phyloP scores from a whole-genome alignment of 1,140 invertebrate genomes.

The Drosophila parabipectinata region DNA sequence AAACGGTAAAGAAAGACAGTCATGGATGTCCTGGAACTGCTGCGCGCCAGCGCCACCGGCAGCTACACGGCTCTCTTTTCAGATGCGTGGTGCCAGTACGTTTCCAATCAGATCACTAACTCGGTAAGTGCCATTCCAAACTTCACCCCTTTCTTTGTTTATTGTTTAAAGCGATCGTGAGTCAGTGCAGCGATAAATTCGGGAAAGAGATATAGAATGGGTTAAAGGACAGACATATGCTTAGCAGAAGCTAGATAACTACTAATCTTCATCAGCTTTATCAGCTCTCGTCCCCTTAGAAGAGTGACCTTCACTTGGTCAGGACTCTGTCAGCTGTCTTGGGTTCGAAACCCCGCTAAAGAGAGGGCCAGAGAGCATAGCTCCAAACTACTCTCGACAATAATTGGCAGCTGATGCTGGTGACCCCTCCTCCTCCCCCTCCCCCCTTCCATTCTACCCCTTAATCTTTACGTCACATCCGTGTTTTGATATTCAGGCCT shows the following conservation, averaged over 20 bases:
- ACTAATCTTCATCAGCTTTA: too few species aligned
- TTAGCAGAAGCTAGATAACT: too few species aligned
- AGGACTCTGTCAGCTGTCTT: not conserved
- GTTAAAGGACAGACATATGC: not conserved
- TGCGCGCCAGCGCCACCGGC: conserved; percentile 63
- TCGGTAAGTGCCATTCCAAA: conserved; percentile 62
- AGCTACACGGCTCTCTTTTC: conserved; percentile 70
- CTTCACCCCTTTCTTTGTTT: conserved; percentile 35
- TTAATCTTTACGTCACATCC: conserved; percentile 37
- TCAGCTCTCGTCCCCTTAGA: too few species aligned
- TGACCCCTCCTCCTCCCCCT: not conserved
- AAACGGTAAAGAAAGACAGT: not conserved
- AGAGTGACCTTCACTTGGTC: not conserved
- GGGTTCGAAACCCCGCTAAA: not conserved
- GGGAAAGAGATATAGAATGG: not conserved
- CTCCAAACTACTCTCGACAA: too few species aligned
- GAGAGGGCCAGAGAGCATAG: not conserved
- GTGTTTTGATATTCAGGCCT: conserved; percentile 25
- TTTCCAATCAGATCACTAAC: conserved; percentile 63
- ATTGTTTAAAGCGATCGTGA: conserved; percentile 5
- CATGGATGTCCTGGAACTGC: conserved; percentile 72
- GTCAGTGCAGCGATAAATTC: not conserved
- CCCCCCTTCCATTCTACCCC: too few species aligned
- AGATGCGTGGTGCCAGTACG: conserved; percentile 70
- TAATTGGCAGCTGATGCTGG: not conserved